Percentiles rank a stretch among this genome's conserved stretches.
Conservation (phyloP, 1,140 invertebrate genomes). For the Lucilia cuprina region DNA sequence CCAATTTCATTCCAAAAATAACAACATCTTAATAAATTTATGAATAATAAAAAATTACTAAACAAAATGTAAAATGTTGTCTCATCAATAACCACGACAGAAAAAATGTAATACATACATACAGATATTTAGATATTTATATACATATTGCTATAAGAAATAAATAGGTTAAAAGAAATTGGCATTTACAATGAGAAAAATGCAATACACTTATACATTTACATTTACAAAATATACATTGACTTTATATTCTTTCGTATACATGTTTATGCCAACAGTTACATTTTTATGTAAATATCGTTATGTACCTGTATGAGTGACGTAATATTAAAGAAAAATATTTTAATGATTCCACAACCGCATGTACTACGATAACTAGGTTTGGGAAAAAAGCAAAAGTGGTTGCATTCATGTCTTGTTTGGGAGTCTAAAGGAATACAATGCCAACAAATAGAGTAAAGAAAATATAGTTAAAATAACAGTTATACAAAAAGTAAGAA, state of each 20-base stretch:
- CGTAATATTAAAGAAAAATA: neutral
- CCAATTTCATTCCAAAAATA: neutral
- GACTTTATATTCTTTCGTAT: neutral
- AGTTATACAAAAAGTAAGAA: no score
- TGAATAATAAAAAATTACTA: neutral
- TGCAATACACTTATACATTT: neutral
- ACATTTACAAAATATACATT: neutral
- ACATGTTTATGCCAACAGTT: neutral
- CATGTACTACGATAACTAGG: neutral
- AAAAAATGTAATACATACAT: neutral
- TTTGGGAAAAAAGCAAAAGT: neutral
- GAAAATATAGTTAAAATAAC: neutral
- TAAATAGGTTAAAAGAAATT: constrained; percentile 1
- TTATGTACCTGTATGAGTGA: neutral
- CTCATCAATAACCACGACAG: neutral
- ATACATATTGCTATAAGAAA: neutral
- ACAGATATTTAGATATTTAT: no score
- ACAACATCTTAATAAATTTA: neutral
- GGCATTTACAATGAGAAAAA: neutral
- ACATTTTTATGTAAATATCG: neutral
- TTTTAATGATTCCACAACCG: no score
- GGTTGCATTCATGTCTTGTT: neutral
- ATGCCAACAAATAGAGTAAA: neutral
- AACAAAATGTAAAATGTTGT: neutral
- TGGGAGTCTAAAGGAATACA: neutral